Conservation (phyloP, 2,888 invertebrate genomes). For the Vesta saturnalis region DNA sequence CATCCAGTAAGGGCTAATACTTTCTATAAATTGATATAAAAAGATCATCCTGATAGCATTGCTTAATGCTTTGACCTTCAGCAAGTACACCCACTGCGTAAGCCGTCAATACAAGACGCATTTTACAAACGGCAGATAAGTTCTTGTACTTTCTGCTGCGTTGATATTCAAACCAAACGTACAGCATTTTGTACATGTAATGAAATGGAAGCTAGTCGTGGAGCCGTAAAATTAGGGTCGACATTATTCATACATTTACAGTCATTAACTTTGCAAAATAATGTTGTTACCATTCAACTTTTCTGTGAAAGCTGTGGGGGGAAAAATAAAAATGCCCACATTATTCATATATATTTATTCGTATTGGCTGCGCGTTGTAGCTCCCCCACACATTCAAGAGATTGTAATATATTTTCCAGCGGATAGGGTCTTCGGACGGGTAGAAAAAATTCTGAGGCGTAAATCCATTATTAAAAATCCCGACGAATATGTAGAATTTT, state of each 20-base stretch:
- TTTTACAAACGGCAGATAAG: not conserved
- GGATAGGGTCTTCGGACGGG: not conserved
- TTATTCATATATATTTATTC: not conserved
- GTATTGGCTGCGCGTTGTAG: not conserved
- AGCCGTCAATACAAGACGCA: not conserved
- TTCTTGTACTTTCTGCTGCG: not conserved
- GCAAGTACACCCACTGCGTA: not conserved
- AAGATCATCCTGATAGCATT: not conserved
- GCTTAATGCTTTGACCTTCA: not conserved
- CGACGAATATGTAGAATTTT: too few species aligned
- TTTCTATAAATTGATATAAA: not conserved
- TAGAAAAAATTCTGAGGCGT: too few species aligned
- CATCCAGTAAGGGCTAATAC: not conserved
- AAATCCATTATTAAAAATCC: too few species aligned
- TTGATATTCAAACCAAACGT: not conserved
- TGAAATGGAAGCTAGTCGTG: not conserved
- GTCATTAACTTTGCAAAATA: not conserved
- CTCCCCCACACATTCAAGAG: not conserved
- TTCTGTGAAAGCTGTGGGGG: not conserved
- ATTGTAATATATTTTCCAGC: not conserved
- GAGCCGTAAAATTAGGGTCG: not conserved
- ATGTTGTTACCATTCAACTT: not conserved
- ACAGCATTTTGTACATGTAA: not conserved
- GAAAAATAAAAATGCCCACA: not conserved
- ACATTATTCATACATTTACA: not conserved